Evolutionary conservation across 1,140 invertebrate genomes (phyloP), one percentile per base, ranked within the genome.

Genomic region (Bombus polaris): DNA sequence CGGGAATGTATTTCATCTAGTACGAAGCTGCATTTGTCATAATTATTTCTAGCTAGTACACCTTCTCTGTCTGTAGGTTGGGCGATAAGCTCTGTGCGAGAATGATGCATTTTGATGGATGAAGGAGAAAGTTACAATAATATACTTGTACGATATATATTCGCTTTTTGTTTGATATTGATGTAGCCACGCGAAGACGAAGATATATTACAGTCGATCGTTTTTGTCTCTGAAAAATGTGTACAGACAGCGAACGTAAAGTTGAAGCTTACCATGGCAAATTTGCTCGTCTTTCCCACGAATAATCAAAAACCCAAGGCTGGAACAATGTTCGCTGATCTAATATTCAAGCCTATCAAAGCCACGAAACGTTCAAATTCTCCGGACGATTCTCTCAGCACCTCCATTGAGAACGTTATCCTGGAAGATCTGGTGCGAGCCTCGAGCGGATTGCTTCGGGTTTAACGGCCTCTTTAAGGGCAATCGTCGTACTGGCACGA

Each of bases 401-500:
- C 13, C 18, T 77, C 28, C 25, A n/a, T 77, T n/a, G 10, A 42
- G 37, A 42, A 42, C 75, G 53, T 62, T 57, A 22, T 42, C 57
- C 15, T 5, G 57, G 3, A 72, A 39, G 35, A 68, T 70, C 65
- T 44, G 25, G 22, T 15, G 2, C 32, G 44, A 22, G 47, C 44
- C 57, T 22, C 25, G 35, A n/a, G 75, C 53, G 75, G 37, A 77
- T 77, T 77, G 57, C 75, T 62, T 3, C 37, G 28, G n/a, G 57
- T 77, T 77, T 62, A 77, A 77, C 75, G 57, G 37, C 12, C 57
- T 32, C 28, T 66, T 75, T 47, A 65, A 82, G 25, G 59, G 5
- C 32, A 37, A 82, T 71, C 42, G 25, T 22, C 28, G 44, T 62
- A 47, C 9, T 1, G 44, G 65, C 28, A 10, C 28, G 4, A 9